These are phyloP conservation scores for Notoglanidium macrostoma DNA, from an alignment of 2,797 vertebrate species.

Conservation along the genomic window DNA sequence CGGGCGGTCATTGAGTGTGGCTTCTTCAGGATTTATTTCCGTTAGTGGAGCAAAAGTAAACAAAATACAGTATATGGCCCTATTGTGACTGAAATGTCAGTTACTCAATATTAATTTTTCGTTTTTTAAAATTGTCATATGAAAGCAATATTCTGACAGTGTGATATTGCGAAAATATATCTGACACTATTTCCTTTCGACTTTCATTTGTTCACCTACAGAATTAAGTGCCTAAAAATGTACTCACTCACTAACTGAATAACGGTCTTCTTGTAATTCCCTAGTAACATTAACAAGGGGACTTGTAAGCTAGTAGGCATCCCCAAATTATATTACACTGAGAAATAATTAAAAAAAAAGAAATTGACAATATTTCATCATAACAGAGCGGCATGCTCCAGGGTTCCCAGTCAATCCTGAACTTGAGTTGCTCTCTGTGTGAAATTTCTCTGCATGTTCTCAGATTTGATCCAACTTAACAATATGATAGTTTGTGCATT, in stretches of 20 bases:
- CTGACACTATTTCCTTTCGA: background rate
- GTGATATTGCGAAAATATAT: background rate
- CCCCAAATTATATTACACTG: background rate
- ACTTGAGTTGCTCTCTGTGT: background rate
- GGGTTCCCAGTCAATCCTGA: constrained; percentile 10
- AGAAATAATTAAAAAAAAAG: background rate
- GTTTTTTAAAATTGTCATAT: background rate
- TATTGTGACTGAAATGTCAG: background rate
- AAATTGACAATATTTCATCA: background rate
- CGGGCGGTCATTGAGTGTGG: background rate
- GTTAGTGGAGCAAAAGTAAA: background rate
- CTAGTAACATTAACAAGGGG: constrained; percentile 2
- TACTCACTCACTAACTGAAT: background rate
- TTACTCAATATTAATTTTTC: background rate
- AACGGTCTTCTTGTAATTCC: background rate
- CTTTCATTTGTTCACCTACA: background rate
- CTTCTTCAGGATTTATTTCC: background rate
- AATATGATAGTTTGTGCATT: background rate
- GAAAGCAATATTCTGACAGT: background rate
- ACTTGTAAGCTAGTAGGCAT: background rate
- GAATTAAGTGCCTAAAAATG: background rate
- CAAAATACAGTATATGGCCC: background rate
- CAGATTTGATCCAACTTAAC: background rate
- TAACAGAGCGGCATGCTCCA: background rate
- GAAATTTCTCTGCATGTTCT: constrained; percentile 6